phyloP scores from a whole-genome alignment of 2,888 invertebrate species.

The Halictus quadricinctus region DNA sequence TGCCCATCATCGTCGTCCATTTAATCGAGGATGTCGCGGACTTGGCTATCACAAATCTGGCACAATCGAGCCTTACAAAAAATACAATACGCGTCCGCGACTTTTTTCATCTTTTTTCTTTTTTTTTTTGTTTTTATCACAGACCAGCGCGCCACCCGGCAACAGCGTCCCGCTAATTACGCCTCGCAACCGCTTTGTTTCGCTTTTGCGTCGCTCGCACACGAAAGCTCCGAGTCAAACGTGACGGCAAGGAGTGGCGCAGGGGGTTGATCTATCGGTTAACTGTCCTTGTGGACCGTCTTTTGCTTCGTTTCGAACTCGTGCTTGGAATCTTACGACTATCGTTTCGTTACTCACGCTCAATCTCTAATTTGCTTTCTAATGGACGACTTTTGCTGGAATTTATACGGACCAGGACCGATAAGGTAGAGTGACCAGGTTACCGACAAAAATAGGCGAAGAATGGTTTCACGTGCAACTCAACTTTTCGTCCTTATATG shows the following conservation, averaged over 20 bases:
- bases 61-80: constrained; percentile 80
- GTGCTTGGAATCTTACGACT: not conserved
- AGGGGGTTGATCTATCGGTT: constrained; percentile 29
- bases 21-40: constrained; percentile 77
- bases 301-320: not conserved
- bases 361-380: not conserved
- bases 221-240: constrained; percentile 50
- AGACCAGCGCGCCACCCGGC: constrained; percentile 64
- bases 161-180: constrained; percentile 57
- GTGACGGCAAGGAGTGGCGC: constrained; percentile 38
- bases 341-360: not conserved
- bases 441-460: too few species aligned
- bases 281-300: constrained; percentile 17
- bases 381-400: not conserved
- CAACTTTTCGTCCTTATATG: too few species aligned
- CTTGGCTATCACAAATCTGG: constrained; percentile 82
- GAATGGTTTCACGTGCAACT: too few species aligned
- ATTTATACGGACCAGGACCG: not conserved
- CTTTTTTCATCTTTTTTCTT: constrained; percentile 41
- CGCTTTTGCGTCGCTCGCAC: constrained; percentile 45
- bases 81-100: constrained; percentile 78
- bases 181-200: constrained; percentile 50
- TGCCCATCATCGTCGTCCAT: constrained; percentile 66
- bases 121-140: constrained; percentile 54
- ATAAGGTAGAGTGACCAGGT: too few species aligned